A percentile compares a stretch with the other conserved stretches of the same genome.
These are phyloP conservation scores for Allacma fusca DNA, from an alignment of 2,888 invertebrate genomes.

Conservation along the genomic window DNA sequence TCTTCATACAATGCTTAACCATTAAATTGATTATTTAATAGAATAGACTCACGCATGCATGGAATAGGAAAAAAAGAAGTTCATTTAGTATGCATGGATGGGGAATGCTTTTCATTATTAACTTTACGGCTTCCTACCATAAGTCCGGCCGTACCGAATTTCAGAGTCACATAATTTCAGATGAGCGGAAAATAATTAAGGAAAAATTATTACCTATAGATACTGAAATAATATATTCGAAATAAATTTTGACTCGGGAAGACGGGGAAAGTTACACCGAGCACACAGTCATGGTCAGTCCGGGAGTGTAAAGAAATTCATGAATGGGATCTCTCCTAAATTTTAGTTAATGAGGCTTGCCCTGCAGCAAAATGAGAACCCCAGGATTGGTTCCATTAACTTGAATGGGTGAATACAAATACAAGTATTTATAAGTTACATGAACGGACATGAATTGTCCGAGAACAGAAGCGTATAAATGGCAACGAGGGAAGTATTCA, in stretches of 20 bases:
- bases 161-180: too few relatives aligned
- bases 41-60: conserved; percentile 16
- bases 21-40: conserved; percentile 50
- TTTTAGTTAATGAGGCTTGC: not conserved
- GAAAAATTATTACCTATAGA: too few relatives aligned
- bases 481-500: not conserved
- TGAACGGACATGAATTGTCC: not conserved
- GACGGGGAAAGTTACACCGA: too few relatives aligned
- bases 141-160: too few relatives aligned
- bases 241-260: too few relatives aligned
- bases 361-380: not conserved
- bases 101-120: not conserved
- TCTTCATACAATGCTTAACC: conserved; percentile 37
- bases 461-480: not conserved
- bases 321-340: not conserved
- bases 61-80: not conserved
- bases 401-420: not conserved
- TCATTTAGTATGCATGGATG: conserved; percentile 7
- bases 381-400: not conserved
- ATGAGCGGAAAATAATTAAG: too few relatives aligned
- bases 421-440: conserved; percentile 2
- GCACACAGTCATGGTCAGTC: too few relatives aligned
- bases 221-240: too few relatives aligned
- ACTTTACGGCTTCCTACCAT: not conserved
- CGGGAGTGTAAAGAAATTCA: too few relatives aligned